phyloP scores from a whole-genome alignment of 2,888 invertebrate species.

The Chrysodeixis includens region DNA sequence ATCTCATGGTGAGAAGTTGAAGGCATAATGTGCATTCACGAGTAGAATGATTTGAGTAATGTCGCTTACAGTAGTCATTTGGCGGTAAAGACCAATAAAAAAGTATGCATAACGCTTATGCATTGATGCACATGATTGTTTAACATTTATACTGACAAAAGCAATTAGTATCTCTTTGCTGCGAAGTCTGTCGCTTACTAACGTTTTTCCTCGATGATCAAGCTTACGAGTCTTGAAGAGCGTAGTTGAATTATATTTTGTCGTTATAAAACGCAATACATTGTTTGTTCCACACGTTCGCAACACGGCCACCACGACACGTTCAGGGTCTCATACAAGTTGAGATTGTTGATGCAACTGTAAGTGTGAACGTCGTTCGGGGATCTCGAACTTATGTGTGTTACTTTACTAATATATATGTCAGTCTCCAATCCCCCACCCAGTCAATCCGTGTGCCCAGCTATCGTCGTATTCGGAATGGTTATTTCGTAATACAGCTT shows the following conservation, averaged over 20 bases:
- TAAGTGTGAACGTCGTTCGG: conserved; percentile 86
- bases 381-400: conserved; percentile 84
- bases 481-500: conserved; percentile 72
- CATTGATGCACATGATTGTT: conserved; percentile 67
- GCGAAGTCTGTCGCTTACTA: conserved; percentile 76
- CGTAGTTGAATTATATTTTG: conserved; percentile 55
- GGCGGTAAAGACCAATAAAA: conserved; percentile 71
- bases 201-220: conserved; percentile 52
- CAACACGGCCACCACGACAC: conserved; percentile 77
- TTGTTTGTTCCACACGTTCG: conserved; percentile 87
- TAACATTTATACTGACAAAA: conserved; percentile 60
- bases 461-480: conserved; percentile 79
- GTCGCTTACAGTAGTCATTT: conserved; percentile 83
- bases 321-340: conserved; percentile 87
- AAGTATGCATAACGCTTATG: conserved; percentile 77
- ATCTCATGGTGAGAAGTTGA: conserved; percentile 66
- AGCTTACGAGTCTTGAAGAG: conserved; percentile 38
- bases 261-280: conserved; percentile 75
- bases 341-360: conserved; percentile 88
- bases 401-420: conserved; percentile 81
- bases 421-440: conserved; percentile 74
- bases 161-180: conserved; percentile 68
- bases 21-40: conserved; percentile 67
- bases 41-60: conserved; percentile 72
- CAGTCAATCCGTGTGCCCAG: conserved; percentile 79